Percentiles rank a stretch among this genome's conserved stretches.
These are phyloP conservation scores for Scylla paramamosain DNA, from an alignment of 1,140 invertebrate species.

Conservation along the genomic window DNA sequence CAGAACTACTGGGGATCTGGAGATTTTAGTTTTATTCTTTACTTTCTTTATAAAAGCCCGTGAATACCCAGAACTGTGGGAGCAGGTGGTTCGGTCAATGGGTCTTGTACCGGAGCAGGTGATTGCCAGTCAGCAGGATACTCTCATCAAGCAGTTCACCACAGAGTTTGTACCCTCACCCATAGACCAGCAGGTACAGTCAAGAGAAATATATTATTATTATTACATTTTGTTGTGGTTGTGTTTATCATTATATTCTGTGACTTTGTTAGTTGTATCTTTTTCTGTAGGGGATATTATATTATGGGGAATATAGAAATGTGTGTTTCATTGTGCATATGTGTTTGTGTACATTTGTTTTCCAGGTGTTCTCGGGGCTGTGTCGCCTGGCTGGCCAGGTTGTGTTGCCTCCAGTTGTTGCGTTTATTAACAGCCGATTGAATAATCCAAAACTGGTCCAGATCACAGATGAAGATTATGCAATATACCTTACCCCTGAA, in stretches of 20 bases:
- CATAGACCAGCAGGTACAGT: constrained; percentile 58
- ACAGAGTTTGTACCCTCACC: constrained; percentile 62
- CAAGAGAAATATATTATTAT: neutral
- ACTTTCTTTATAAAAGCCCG: neutral
- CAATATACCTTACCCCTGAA: constrained; percentile 92
- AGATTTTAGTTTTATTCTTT: too few species aligned
- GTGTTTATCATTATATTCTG: neutral
- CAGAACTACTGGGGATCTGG: too few species aligned
- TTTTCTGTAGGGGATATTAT: neutral
- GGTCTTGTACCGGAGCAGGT: constrained; percentile 46
- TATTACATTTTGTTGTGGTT: constrained; percentile 1
- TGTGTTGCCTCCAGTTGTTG: constrained; percentile 84
- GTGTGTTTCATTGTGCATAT: too few species aligned
- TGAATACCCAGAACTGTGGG: constrained; percentile 65
- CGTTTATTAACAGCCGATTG: constrained; percentile 83
- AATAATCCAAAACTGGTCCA: constrained; percentile 86
- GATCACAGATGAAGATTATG: constrained; percentile 92
- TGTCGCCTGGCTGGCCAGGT: constrained; percentile 82
- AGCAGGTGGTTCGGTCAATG: constrained; percentile 63
- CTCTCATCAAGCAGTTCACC: constrained; percentile 57
- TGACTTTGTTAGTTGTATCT: neutral
- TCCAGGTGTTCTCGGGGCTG: constrained; percentile 82
- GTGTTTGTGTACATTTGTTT: neutral
- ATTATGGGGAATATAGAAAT: neutral
- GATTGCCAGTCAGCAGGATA: constrained; percentile 30